phyloP scores from a whole-genome alignment of 1,140 invertebrate species.

The Micrasema longulum region DNA sequence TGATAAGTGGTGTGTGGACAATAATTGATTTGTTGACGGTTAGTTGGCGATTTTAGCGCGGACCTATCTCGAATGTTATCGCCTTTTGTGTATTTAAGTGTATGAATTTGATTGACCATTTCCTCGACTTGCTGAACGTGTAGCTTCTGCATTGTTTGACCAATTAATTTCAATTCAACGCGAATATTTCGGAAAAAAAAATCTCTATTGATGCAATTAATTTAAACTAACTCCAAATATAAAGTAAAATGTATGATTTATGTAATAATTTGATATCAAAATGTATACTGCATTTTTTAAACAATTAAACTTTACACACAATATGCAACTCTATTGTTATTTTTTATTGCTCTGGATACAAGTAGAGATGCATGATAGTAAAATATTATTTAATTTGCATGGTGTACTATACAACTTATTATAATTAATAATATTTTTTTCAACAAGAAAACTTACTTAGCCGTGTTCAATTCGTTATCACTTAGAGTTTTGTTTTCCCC shows the following conservation, averaged over 20 bases:
- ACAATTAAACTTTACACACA: too few relatives aligned
- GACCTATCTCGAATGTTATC: slow-evolving; percentile 23
- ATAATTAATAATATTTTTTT: neutral
- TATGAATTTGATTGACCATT: slow-evolving; percentile 30
- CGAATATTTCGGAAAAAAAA: neutral
- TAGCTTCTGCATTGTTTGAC: neutral
- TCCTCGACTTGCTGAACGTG: slow-evolving; percentile 2
- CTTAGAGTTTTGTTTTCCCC: neutral
- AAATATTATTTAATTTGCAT: slow-evolving; percentile 13
- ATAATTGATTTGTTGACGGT: slow-evolving; percentile 22
- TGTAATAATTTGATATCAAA: too few relatives aligned
- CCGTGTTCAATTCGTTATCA: neutral
- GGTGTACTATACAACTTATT: neutral
- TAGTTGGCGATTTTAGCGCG: neutral
- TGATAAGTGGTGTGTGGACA: slow-evolving; percentile 16
- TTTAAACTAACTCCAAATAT: too few relatives aligned
- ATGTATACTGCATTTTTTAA: too few relatives aligned
- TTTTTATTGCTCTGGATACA: too few relatives aligned
- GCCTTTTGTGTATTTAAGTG: slow-evolving; percentile 14
- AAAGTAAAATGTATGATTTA: too few relatives aligned
- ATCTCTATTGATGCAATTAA: neutral
- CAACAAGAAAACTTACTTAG: neutral
- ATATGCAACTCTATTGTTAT: neutral
- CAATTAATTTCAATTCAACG: neutral
- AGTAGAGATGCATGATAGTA: neutral